Evolutionary conservation across 2,113 vertebrate species (phyloP).

Genomic region (Carettochelys insculpta): DNA sequence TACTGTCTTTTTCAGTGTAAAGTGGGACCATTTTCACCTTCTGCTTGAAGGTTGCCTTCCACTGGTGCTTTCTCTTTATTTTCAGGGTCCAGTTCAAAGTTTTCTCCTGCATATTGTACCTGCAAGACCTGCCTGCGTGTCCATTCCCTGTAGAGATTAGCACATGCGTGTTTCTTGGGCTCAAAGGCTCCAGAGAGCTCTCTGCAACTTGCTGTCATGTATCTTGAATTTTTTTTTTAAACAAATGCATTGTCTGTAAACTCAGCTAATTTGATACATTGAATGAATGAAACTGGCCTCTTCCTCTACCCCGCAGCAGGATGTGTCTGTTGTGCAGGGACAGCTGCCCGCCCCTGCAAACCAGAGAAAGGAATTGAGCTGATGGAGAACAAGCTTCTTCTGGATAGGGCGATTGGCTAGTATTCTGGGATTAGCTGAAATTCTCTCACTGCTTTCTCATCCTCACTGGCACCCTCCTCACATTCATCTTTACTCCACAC

Average conservation of each 20-base stretch:
- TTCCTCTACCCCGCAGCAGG: background rate
- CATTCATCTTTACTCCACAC: background rate
- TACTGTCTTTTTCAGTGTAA: background rate
- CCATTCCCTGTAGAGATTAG: background rate
- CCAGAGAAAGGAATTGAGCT: background rate
- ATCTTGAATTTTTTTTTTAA: accelerated
- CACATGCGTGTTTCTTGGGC: background rate
- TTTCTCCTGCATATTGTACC: background rate
- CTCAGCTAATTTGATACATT: background rate
- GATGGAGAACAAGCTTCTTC: background rate
- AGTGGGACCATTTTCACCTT: background rate
- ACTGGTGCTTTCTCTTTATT: background rate
- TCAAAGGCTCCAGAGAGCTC: background rate
- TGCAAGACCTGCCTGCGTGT: background rate
- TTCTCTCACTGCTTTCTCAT: background rate
- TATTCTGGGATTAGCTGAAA: background rate
- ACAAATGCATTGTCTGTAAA: background rate
- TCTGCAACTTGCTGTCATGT: background rate
- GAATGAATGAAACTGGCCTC: background rate
- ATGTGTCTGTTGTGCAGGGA: background rate
- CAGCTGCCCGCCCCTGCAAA: background rate
- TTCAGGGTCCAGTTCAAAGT: background rate
- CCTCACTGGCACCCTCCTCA: background rate
- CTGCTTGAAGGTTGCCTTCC: background rate
- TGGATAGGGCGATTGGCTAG: too few relatives aligned